Conservation (phyloP, 2,888 invertebrate genomes). For the Chromoteleia sp. region DNA sequence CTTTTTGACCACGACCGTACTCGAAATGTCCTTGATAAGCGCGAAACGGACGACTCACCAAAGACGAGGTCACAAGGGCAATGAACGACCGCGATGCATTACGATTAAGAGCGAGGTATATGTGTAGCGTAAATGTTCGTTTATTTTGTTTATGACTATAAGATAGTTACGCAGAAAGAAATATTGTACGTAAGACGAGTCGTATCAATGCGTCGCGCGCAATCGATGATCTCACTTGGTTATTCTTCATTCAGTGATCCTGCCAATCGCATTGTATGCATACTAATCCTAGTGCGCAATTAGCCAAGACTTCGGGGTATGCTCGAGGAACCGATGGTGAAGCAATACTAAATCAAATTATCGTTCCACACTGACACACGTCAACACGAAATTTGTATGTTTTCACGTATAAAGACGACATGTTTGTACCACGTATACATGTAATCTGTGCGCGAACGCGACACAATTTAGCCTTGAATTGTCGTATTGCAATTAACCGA, state of each 20-base stretch:
- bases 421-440: conserved; percentile 70
- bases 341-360: conserved; percentile 77
- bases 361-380: conserved; percentile 63
- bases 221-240: conserved; percentile 61
- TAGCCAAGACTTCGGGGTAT: conserved; percentile 27
- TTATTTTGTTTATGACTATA: conserved; percentile 30
- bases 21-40: conserved; percentile 30
- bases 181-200: conserved; percentile 29
- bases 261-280: conserved; percentile 34
- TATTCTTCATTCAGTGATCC: conserved; percentile 53
- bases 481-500: conserved; percentile 38
- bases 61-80: conserved; percentile 44
- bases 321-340: conserved; percentile 72
- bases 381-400: conserved; percentile 69
- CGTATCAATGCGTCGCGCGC: conserved; percentile 29
- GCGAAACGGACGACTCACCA: conserved; percentile 39
- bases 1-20: conserved; percentile 3
- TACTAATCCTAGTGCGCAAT: conserved; percentile 28
- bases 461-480: conserved; percentile 45
- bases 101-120: conserved; percentile 16
- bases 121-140: conserved; percentile 12
- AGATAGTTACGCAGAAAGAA: neutral
- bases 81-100: conserved; percentile 51
- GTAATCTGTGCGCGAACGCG: conserved; percentile 36
- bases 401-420: conserved; percentile 61